Base-by-base conservation (phyloP, 2,888 invertebrate genomes). In the Microctonus hyperodae region DNA sequence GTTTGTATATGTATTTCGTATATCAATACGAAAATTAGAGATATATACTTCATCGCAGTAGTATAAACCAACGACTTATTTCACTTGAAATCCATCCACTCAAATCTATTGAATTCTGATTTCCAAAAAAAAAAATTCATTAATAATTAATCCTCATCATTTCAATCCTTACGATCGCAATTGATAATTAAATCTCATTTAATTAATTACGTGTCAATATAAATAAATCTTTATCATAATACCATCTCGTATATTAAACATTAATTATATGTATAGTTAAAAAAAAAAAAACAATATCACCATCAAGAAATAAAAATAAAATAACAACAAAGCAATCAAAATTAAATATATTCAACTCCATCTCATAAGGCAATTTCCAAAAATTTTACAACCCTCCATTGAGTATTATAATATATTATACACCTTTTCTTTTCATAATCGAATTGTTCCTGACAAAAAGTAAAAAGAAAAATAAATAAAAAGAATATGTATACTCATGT, bases 341-440 rank as follows among this genome's bases (percentile, higher is more conserved):
- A 37, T 40, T 25, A 44, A 65, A 40, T 11, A 53, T 51, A 23
- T n/a, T n/a, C 37, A 37, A 59, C 65, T 65, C 59, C 65, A 65
- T 55, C 65, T 60, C 23, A 40, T 53, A 20, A 37, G 58, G 50
- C 40, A 25, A 33, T 40, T 60, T 44, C 53, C 22, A 28, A 28
- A n/a, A n/a, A n/a, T 31, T 25, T 31, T 28, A 31, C 60, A 13
- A 40, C 4, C 16, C n/a, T 31, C 33, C 22, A 53, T n/a, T n/a
- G n/a, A n/a, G n/a, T n/a, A n/a, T n/a, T n/a, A n/a, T n/a, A n/a
- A n/a, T n/a, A n/a, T n/a, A 48, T 25, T 25, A 28, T 25, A 25
- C 37, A 50, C 37, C 31, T 13, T 20, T 59, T 40, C 16, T 44
- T 59, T 48, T 16, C 1, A 31, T 20, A 37, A 25, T 13, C 40